These are phyloP conservation scores for Lytechinus pictus DNA, from an alignment of 35 echinoderm and acorn worm genomes.

Conservation along the genomic window DNA sequence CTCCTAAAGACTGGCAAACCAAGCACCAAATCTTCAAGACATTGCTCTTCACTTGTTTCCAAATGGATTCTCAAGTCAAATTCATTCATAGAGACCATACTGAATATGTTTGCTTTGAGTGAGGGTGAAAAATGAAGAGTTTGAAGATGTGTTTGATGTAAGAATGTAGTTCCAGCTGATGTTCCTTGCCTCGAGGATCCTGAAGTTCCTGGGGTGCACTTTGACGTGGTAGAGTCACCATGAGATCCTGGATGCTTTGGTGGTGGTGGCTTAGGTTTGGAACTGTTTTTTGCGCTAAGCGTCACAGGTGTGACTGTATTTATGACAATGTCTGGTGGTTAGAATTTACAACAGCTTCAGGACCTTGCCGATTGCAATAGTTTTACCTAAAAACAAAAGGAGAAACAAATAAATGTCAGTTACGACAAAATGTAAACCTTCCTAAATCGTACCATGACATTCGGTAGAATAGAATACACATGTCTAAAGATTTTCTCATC, in stretches of 20 bases:
- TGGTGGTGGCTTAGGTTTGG: background rate
- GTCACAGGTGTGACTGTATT: background rate
- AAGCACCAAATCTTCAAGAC: background rate
- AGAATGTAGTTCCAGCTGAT: background rate
- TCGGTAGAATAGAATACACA: too few species aligned
- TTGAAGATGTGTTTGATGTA: background rate
- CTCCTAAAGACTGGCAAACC: background rate
- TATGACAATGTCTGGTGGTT: constrained; percentile 5
- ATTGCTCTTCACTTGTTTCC: background rate
- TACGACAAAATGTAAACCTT: background rate
- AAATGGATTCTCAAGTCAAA: background rate
- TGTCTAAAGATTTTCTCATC: too few species aligned
- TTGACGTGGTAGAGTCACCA: background rate
- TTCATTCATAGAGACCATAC: background rate
- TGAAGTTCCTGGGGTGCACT: background rate
- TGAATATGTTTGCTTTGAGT: background rate
- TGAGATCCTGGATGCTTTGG: background rate
- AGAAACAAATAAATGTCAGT: background rate
- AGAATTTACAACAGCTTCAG: constrained; percentile 65
- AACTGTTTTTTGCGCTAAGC: background rate
- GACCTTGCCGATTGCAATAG: constrained; percentile 89
- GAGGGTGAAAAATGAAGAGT: background rate
- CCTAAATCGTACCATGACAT: background rate
- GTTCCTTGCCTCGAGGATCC: background rate
- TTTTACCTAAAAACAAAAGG: constrained; percentile 68